Evolutionary conservation across 1,140 invertebrate species (phyloP), one percentile per base, ranked within the genome.

Genomic region (Doryteuthis pealeii): DNA sequence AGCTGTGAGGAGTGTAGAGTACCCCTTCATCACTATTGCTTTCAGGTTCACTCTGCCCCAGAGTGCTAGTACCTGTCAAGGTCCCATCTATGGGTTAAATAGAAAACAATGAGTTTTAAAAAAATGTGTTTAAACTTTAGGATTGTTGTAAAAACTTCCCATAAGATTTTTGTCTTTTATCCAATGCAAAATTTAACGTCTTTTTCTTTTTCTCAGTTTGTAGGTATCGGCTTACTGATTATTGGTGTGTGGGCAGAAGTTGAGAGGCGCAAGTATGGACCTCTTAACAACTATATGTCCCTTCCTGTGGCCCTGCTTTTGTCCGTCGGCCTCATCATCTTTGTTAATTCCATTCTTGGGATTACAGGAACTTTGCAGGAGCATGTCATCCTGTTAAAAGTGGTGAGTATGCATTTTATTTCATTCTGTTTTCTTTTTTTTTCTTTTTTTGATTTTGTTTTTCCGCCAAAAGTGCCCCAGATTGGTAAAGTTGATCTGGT

Each of bases 231-330:
- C 18, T 73, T 81, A 40, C 66, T 80, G 62, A 75, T 75, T n/a
- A 74, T 81, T 15, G 80, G 81, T 33, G 75, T 80, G 2, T 77
- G 81, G 70, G 78, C 80, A 15, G 79, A 80, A 58, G 66, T 79
- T 14, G 74, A 82, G 62, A 70, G 77, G 3, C 77, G 79, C 18
- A 71, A 81, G 18, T 78, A 81, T 58, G 70, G 78, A 28, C 58
- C 76, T 15, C 45, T 84, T 3, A 81, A 84, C 72, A 80, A 82
- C 28, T 74, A 75, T n/a, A 74, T 84, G 49, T 76, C 79, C 30
- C 33, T 81, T 30, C 82, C 82, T 14, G 78, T 79, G 26, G 72
- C 80, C 40, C 72, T 84, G n/a, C 70, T 82, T 22, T 81, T 84
- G 28, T 54, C 76, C 12, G 82, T 82, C 54, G 82, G 82, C 2